Evolutionary conservation across 2,113 vertebrate genomes (phyloP).

Genomic region (Leucosticte australis): DNA sequence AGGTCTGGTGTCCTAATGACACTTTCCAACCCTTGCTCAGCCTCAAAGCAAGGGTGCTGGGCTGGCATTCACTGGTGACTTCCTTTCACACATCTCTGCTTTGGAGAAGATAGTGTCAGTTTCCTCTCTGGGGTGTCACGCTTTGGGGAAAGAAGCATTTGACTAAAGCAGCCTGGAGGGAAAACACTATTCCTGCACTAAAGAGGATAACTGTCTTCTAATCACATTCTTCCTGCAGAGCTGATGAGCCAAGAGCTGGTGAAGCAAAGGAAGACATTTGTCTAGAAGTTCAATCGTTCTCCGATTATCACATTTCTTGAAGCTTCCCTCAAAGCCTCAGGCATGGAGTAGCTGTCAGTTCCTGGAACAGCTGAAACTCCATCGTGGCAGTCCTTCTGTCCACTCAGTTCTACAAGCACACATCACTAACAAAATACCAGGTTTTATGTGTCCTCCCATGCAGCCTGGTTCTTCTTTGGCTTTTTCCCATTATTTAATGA

Average conservation of each 20-base stretch:
- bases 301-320: background rate
- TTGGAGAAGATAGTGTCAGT: background rate
- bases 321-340: background rate
- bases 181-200: background rate
- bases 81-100: background rate
- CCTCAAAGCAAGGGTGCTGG: background rate
- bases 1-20: background rate
- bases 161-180: background rate
- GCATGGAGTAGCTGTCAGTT: background rate
- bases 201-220: background rate
- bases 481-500: background rate
- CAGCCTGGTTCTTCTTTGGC: background rate
- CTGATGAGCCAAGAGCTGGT: background rate
- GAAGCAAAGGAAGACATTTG: constrained; percentile 4
- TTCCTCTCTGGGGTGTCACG: background rate
- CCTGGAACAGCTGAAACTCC: background rate
- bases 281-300: background rate
- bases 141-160: background rate
- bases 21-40: background rate
- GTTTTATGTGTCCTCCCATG: background rate
- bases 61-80: background rate
- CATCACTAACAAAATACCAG: background rate
- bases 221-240: background rate
- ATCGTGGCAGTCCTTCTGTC: background rate
- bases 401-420: background rate